Evolutionary conservation across 2,888 invertebrate species (phyloP), one percentile per base, ranked within the genome.

Genomic region (Pasiphila rectangulata): DNA sequence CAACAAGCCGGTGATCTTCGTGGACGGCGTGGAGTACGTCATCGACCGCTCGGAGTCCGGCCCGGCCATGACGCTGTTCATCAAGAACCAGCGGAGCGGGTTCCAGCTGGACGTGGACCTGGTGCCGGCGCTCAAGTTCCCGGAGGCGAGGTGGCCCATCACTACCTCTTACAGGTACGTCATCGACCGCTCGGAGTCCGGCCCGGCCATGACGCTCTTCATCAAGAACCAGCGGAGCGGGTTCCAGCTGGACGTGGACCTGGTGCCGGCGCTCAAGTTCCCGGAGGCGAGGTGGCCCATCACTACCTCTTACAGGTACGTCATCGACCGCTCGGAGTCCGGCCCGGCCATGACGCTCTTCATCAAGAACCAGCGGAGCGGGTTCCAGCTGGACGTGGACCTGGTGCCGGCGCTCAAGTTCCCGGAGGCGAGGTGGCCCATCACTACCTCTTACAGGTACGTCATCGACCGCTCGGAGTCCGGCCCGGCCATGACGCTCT

Each of bases 281-380:
- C 75, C 78, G 0, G 78, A 79, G 45, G 59, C 61, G 0, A 75
- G 85, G 0, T 90, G 90, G 84, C 85, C 88, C 1, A 57, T 72
- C 4, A 61, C 63, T 10, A 63, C 43, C 4, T 60, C 39, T 4
- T 49, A 44, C 36, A 40, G 47, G 47, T 48, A 38, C 2, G 1
- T 23, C 4, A 2, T 16, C 2, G n/a, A 7, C 9, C 30, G n/a
- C 3, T 9, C 1, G 4, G n/a, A 9, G 4, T 4, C n/a, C 0
- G 91, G 91, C 0, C 92, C 92, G 0, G 92, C 92, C 0, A 78
- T 90, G 56, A 92, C 91, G 0, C 46, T 92, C 5, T 69, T 66
- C 16, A 69, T 91, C n/a, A 58, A 64, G 37, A 72, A 75, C 35
- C 3, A 6, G 0, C 17, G 38, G 0, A 61, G 36, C 12, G 62